Conservation (phyloP, 2,113 vertebrate genomes). For the Eudyptes chrysolophus region DNA sequence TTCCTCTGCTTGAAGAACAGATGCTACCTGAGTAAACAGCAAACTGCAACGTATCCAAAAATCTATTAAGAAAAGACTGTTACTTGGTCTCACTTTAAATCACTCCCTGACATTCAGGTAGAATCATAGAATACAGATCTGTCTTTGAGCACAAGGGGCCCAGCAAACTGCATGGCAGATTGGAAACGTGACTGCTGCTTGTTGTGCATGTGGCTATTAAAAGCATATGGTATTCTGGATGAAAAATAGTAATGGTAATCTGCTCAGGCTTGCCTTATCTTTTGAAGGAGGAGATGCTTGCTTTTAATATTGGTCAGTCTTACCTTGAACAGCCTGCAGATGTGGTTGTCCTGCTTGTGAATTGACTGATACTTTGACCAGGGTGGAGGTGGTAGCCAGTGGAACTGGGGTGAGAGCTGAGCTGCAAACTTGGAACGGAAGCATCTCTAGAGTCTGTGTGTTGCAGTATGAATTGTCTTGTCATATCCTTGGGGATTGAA, state of each 20-base stretch:
- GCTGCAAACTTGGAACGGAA: neutral
- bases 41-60: neutral
- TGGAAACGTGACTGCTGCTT: neutral
- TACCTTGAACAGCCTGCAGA: neutral
- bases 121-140: neutral
- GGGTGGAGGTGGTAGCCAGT: neutral
- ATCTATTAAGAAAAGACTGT: neutral
- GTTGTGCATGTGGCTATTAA: neutral
- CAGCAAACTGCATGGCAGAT: neutral
- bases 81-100: neutral
- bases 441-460: neutral
- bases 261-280: neutral
- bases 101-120: neutral
- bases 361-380: neutral
- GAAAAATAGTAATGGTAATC: neutral
- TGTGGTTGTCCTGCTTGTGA: neutral
- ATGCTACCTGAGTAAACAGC: conserved; percentile 20
- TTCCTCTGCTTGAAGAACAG: conserved; percentile 21
- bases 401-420: neutral
- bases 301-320: neutral
- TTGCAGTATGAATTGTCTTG: neutral
- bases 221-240: neutral
- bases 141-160: neutral
- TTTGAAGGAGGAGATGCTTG: neutral
- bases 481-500: neutral